Percentiles rank a stretch among this genome's conserved stretches.
These are phyloP conservation scores for Butorides virescens DNA, from an alignment of 2,113 vertebrate genomes.

Conservation along the genomic window DNA sequence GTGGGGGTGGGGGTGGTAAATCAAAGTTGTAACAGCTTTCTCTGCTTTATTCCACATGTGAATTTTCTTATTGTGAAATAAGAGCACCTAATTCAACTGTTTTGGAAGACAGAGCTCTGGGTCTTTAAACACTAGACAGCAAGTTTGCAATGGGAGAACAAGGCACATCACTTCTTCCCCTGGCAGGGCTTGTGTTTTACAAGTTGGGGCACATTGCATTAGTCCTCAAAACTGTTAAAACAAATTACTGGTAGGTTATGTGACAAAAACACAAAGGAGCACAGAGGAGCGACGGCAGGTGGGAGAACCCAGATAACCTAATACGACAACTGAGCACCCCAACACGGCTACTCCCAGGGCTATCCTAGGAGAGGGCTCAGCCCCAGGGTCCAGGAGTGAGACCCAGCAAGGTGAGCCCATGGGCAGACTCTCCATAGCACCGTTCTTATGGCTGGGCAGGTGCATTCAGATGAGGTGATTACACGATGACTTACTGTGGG, in stretches of 20 bases:
- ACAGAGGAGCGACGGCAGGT: not conserved
- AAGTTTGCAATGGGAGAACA: not conserved
- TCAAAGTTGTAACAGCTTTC: not conserved
- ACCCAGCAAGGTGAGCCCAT: not conserved
- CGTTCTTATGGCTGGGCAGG: not conserved
- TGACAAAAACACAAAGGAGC: not conserved
- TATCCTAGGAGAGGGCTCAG: not conserved
- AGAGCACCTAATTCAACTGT: not conserved
- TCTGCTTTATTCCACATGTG: not conserved
- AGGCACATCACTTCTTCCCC: not conserved
- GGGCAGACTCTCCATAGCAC: not conserved
- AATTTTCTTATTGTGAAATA: not conserved
- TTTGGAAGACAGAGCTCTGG: not conserved
- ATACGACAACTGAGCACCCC: rapidly evolving
- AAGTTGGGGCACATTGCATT: not conserved
- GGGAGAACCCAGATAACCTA: not conserved
- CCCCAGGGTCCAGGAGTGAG: not conserved
- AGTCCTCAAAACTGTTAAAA: not conserved
- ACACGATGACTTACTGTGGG: not conserved
- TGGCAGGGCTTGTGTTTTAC: not conserved
- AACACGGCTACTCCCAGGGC: not conserved
- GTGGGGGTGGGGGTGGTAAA: no score
- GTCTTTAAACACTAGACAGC: not conserved
- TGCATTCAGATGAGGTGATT: not conserved
- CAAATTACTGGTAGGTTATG: not conserved